Evolutionary conservation across 2,888 invertebrate genomes (phyloP), one percentile per base, ranked within the genome.

Genomic region (Andrena praecox): DNA sequence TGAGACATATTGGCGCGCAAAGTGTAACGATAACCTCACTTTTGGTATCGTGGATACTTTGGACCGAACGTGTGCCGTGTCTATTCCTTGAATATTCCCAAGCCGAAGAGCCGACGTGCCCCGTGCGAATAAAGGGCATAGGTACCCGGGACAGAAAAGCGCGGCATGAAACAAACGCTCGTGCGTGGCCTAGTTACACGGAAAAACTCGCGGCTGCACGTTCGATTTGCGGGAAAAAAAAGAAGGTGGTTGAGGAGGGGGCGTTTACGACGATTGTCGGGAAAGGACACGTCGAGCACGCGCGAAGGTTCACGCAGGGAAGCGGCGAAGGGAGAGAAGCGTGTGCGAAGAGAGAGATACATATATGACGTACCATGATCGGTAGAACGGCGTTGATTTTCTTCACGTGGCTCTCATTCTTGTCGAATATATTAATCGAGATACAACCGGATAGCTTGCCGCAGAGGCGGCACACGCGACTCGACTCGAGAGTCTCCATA

Each of bases 401-500:
- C 85, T 90, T 90, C 77, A 91, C 87, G 83, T 93, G 91, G 76
- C 84, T 91, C 63, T 91, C 92, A 54, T 90, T 91, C 79, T 91
- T 89, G 85, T 91, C 92, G 83, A 93, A 93, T 73, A 93, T 92
- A 77, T 93, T 88, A 85, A 93, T 89, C 56, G 91, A 88, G 54
- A 92, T 91, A 62, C 42, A 42, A 42, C 90, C 92, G n/a, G 91
- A 91, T 20, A 91, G 87, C 60, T 92, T 91, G 72, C 93, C 93
- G 82, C 93, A 93, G 48, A 93, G 88, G 70, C 93, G 93, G 85
- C 93, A 93, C 77, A 93, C 90, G 71, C 91, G 90, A 72, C 93
- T 93, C 56, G 89, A 88, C 66, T 93, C 93, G 78, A 93, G 90
- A 63, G 93, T 93, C 90, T 93, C 93, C 93, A 93, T 93, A 75